A percentile compares a stretch with the other conserved stretches of the same genome.
phyloP scores from a whole-genome alignment of 2,113 vertebrate genomes.

The Phoxinus phoxinus region DNA sequence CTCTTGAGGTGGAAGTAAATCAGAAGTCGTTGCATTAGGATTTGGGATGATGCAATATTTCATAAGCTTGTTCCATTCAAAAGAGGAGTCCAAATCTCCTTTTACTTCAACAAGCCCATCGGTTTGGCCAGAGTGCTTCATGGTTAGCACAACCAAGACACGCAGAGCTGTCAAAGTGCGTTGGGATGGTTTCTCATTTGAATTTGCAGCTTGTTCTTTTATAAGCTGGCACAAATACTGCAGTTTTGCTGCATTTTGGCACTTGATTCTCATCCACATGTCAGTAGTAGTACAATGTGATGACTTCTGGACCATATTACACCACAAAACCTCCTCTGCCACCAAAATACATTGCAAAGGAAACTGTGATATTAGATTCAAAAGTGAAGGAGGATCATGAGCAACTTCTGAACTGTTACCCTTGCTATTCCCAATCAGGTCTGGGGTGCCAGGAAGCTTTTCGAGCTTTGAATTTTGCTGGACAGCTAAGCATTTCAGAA shows the following conservation, averaged over 20 bases:
- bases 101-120: conserved; percentile 69
- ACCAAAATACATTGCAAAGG: conserved; percentile 84
- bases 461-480: conserved; percentile 46
- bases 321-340: conserved; percentile 80
- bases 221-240: conserved; percentile 61
- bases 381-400: conserved; percentile 40
- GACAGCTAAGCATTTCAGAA: conserved; percentile 69
- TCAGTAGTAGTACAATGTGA: conserved; percentile 47
- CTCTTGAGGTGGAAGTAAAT: not conserved
- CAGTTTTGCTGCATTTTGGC: conserved; percentile 59
- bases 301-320: conserved; percentile 62
- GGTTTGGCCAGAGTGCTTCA: conserved; percentile 76
- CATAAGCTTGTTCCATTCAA: conserved; percentile 83
- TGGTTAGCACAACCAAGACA: conserved; percentile 67
- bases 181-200: conserved; percentile 44
- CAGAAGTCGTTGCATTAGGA: not conserved
- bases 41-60: conserved; percentile 77
- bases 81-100: conserved; percentile 70
- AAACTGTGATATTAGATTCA: conserved; percentile 68
- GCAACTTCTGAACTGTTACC: not conserved
- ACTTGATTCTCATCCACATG: conserved; percentile 60
- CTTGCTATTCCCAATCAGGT: not conserved
- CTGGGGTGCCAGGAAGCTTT: not conserved
- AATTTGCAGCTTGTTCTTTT: conserved; percentile 40
- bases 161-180: conserved; percentile 61